These are phyloP conservation scores for Saturnia pavonia DNA, from an alignment of 2,888 invertebrate genomes.

Conservation along the genomic window DNA sequence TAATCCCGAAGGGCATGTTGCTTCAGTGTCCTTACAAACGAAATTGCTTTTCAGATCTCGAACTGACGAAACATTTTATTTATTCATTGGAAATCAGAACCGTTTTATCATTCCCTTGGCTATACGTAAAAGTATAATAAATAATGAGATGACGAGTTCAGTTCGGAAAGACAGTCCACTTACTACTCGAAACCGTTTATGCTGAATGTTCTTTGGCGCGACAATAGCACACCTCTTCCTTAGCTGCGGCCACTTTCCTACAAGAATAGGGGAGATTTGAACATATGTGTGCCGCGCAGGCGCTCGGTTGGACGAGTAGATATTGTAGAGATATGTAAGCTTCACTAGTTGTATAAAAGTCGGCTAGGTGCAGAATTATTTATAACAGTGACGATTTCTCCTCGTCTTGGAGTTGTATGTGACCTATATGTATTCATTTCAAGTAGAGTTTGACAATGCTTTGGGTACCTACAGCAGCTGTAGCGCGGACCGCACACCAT, in stretches of 20 bases:
- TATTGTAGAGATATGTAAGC: no score
- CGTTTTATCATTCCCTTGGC: not conserved
- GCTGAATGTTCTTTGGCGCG: not conserved
- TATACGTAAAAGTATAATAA: conserved; percentile 1
- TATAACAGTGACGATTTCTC: no score
- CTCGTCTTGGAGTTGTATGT: no score
- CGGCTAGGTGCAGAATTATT: no score
- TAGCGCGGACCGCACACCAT: no score
- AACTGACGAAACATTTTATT: not conserved
- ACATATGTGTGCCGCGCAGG: not conserved
- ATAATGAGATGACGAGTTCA: not conserved
- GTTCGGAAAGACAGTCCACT: not conserved
- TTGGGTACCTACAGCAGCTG: no score
- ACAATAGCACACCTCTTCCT: not conserved
- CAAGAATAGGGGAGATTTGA: not conserved
- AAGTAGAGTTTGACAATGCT: no score
- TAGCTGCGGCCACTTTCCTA: not conserved
- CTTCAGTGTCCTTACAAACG: not conserved
- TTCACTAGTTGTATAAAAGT: no score
- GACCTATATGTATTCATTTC: no score
- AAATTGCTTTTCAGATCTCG: conserved; percentile 7
- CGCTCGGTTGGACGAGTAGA: not conserved
- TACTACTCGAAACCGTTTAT: not conserved
- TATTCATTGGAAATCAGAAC: conserved; percentile 3
- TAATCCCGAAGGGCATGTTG: not conserved